Conservation (phyloP, 2,797 vertebrate genomes). For the Acipenser ruthenus region DNA sequence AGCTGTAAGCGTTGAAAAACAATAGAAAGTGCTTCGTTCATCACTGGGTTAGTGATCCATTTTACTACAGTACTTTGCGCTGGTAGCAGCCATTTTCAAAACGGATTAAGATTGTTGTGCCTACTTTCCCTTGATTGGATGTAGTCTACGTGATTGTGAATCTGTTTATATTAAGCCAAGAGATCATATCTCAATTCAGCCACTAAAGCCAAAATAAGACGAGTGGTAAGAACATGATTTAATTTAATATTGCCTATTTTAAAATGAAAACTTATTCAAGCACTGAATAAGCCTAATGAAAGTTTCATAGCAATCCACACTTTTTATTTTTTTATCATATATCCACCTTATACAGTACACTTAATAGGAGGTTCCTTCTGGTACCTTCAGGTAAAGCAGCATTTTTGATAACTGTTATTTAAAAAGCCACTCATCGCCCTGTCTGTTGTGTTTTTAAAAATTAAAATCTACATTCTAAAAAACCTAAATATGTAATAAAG, state of each 20-base stretch:
- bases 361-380: too few relatives aligned
- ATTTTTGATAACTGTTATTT: too few relatives aligned
- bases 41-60: slow-evolving; percentile 42
- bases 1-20: slow-evolving; percentile 16
- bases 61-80: slow-evolving; percentile 36
- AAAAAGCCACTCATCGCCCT: too few relatives aligned
- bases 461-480: too few relatives aligned
- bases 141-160: slow-evolving; percentile 53
- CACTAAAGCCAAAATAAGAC: slow-evolving; percentile 37
- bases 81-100: slow-evolving; percentile 56
- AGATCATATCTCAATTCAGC: slow-evolving; percentile 48
- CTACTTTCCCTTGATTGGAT: slow-evolving; percentile 51
- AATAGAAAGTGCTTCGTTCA: slow-evolving; percentile 37
- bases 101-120: slow-evolving; percentile 52
- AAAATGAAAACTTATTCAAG: slow-evolving; percentile 12
- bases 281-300: slow-evolving; percentile 6
- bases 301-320: neutral
- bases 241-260: slow-evolving; percentile 19
- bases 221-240: slow-evolving; percentile 11
- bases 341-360: too few relatives aligned
- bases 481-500: slow-evolving; percentile 42
- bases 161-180: slow-evolving; percentile 50
- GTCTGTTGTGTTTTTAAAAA: too few relatives aligned
- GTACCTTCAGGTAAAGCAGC: too few relatives aligned
- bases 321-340: too few relatives aligned